Conservation (phyloP, 2,797 vertebrate species). For the Hydrocynus forskahlii region DNA sequence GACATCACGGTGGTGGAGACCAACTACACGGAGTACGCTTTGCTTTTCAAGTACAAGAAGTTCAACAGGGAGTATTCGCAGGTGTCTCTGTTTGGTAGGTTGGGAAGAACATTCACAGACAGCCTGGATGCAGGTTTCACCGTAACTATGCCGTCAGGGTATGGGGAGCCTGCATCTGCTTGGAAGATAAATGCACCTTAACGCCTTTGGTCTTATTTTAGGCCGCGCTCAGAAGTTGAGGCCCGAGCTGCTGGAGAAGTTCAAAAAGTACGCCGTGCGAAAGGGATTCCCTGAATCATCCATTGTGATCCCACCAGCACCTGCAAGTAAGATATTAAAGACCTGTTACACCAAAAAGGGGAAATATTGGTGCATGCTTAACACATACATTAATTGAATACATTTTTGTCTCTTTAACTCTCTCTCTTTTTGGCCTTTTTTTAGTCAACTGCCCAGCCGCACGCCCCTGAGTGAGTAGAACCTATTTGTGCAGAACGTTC, state of each 20-base stretch:
- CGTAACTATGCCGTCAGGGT: not conserved
- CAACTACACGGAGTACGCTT: slow-evolving; percentile 79
- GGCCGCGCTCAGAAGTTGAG: slow-evolving; percentile 69
- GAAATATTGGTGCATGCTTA: not conserved
- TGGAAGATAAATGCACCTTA: not conserved
- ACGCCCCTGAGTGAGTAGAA: slow-evolving; percentile 29
- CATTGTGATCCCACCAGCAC: slow-evolving; percentile 71
- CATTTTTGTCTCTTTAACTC: not conserved
- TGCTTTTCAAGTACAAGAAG: slow-evolving; percentile 80
- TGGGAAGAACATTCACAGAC: not conserved
- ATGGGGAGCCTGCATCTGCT: not conserved
- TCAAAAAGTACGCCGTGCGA: slow-evolving; percentile 69
- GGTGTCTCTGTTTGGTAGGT: slow-evolving; percentile 80
- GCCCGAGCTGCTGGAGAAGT: slow-evolving; percentile 69
- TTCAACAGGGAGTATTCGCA: slow-evolving; percentile 79
- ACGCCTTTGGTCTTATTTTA: slow-evolving; percentile 46
- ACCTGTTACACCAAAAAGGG: not conserved
- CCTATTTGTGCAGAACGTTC: not conserved
- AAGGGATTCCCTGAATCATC: slow-evolving; percentile 73
- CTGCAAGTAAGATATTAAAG: slow-evolving; percentile 62
- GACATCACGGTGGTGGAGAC: slow-evolving; percentile 82
- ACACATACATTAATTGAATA: not conserved
- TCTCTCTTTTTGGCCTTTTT: not conserved
- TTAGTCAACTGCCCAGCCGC: slow-evolving; percentile 42
- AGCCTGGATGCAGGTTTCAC: not conserved